Evolutionary conservation across 1,140 invertebrate genomes (phyloP).

Genomic region (Conus ventricosus): DNA sequence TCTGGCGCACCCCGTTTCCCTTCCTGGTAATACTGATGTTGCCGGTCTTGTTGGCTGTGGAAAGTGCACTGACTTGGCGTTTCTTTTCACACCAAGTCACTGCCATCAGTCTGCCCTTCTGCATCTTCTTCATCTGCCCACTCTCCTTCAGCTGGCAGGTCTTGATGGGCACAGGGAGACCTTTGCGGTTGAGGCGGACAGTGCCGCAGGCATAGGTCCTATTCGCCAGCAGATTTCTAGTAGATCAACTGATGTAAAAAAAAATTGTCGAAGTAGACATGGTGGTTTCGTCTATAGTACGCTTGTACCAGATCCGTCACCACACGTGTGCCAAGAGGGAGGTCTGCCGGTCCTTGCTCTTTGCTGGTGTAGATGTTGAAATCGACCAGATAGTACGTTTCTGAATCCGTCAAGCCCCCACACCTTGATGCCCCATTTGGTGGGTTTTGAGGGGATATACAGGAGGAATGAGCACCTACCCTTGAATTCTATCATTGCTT

Average conservation of each 20-base stretch:
- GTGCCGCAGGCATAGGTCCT: slow-evolving; percentile 11
- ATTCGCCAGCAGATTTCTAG: slow-evolving; percentile 21
- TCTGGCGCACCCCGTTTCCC: not conserved
- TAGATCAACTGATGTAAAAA: slow-evolving; percentile 40
- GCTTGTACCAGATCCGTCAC: slow-evolving; percentile 27
- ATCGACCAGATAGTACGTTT: slow-evolving; percentile 70
- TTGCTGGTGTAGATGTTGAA: slow-evolving; percentile 75
- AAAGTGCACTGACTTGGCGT: not conserved
- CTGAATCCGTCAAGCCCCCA: slow-evolving; percentile 59
- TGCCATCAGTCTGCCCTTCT: not conserved
- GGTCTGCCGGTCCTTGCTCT: not conserved
- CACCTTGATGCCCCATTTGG: slow-evolving; percentile 75
- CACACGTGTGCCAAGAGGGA: slow-evolving; percentile 23
- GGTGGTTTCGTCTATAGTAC: slow-evolving; percentile 25
- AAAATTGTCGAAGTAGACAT: slow-evolving; percentile 46
- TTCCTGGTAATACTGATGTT: not conserved
- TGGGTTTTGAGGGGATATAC: slow-evolving; percentile 75
- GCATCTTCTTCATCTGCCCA: slow-evolving; percentile 7
- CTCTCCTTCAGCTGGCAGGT: not conserved
- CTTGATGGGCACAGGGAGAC: not conserved
- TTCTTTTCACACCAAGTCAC: not conserved
- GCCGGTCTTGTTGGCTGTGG: not conserved
- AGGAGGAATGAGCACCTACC: slow-evolving; percentile 70
- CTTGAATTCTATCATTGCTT: slow-evolving; percentile 66
- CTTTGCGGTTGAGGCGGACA: not conserved